A percentile compares a stretch with the other conserved stretches of the same genome.
phyloP scores from a whole-genome alignment of 2,888 invertebrate species.

The Palloptera scutellata region DNA sequence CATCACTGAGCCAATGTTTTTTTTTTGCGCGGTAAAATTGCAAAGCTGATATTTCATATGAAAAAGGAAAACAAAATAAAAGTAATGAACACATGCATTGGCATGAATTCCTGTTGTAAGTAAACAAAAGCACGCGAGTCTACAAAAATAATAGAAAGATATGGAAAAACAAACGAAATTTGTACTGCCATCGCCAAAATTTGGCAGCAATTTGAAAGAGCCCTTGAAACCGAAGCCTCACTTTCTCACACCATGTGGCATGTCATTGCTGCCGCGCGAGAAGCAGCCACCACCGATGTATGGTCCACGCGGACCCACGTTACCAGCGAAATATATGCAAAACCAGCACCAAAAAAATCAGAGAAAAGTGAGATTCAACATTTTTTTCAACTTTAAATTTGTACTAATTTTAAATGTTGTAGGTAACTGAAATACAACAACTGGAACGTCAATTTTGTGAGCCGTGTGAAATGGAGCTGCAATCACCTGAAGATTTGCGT shows the following conservation, averaged over 20 bases:
- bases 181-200: slow-evolving; percentile 55
- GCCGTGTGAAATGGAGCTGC: slow-evolving; percentile 82
- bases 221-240: slow-evolving; percentile 34
- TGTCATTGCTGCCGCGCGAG: slow-evolving; percentile 56
- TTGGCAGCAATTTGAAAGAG: slow-evolving; percentile 43
- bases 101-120: slow-evolving; percentile 2
- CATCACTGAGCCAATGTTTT: no score
- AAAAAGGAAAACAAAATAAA: not conserved
- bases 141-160: slow-evolving; percentile 10
- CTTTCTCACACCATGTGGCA: slow-evolving; percentile 60
- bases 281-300: slow-evolving; percentile 64
- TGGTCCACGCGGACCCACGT: slow-evolving; percentile 59
- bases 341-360: slow-evolving; percentile 1
- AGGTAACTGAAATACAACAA: slow-evolving; percentile 4
- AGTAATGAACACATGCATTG: slow-evolving; percentile 14
- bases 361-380: slow-evolving; percentile 28
- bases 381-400: no score
- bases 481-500: slow-evolving; percentile 68
- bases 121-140: slow-evolving; percentile 23
- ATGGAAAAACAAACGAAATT: slow-evolving; percentile 54
- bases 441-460: slow-evolving; percentile 71
- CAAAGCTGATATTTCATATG: not conserved
- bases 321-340: slow-evolving; percentile 54
- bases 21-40: no score
- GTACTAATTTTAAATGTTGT: not conserved